Conservation (phyloP, 2,113 vertebrate genomes). For the Dromiciops gliroides region DNA sequence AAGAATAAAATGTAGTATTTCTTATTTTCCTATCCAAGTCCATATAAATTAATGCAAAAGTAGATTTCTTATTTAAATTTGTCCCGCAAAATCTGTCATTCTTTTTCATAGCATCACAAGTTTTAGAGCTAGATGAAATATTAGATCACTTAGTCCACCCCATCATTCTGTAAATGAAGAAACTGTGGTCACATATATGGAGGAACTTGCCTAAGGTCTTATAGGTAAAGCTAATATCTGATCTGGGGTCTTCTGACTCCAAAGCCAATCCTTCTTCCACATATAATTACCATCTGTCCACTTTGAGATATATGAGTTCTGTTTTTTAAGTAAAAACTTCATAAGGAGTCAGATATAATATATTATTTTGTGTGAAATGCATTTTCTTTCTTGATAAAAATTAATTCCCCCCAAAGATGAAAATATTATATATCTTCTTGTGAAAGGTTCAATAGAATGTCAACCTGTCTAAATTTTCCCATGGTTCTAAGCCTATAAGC, state of each 20-base stretch:
- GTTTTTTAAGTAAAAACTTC: not conserved
- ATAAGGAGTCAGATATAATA: not conserved
- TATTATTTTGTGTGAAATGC: not conserved
- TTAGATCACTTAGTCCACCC: not conserved
- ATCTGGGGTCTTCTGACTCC: not conserved
- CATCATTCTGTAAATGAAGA: conserved; percentile 1
- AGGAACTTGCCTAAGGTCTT: not conserved
- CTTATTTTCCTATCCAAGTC: not conserved
- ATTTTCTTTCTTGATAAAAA: not conserved
- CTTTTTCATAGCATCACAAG: not conserved
- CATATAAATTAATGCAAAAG: not conserved
- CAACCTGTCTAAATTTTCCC: not conserved
- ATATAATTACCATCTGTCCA: not conserved
- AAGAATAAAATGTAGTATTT: not conserved
- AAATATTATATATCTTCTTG: not conserved
- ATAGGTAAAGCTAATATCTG: not conserved
- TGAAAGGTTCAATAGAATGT: not conserved
- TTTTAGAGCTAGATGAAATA: not conserved
- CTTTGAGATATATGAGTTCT: not conserved
- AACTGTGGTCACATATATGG: not conserved
- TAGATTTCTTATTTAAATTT: not conserved
- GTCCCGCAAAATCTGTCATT: not conserved
- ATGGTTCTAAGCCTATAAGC: not conserved
- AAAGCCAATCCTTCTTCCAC: not conserved
- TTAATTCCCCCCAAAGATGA: not conserved